Conservation (phyloP, 2,797 vertebrate genomes). For the Pangasius krempfi region DNA sequence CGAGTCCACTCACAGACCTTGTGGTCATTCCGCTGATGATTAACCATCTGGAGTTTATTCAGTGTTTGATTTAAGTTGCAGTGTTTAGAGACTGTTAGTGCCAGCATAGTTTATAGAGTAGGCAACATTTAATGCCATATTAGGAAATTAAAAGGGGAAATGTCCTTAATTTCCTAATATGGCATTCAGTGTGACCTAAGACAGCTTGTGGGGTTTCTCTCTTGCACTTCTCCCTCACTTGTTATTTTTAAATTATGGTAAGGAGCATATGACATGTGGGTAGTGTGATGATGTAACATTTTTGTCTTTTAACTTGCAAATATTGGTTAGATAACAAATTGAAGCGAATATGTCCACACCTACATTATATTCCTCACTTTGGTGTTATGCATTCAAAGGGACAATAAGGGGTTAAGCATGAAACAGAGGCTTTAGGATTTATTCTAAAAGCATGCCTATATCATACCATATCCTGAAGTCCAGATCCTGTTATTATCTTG, state of each 20-base stretch:
- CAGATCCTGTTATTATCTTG: constrained; percentile 5
- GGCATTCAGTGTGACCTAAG: constrained; percentile 16
- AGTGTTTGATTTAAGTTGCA: neutral
- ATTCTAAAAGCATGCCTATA: neutral
- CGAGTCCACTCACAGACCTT: neutral
- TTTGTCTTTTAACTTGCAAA: neutral
- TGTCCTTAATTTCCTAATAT: constrained; percentile 40
- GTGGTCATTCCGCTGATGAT: neutral
- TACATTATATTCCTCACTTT: neutral
- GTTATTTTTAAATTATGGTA: neutral
- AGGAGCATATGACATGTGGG: neutral
- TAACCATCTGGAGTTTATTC: constrained; percentile 4
- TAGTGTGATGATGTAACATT: no score
- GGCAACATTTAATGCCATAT: constrained; percentile 56
- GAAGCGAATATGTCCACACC: neutral
- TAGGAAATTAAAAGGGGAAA: constrained; percentile 53
- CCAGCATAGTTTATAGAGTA: constrained; percentile 25
- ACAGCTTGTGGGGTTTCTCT: neutral
- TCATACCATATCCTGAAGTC: neutral
- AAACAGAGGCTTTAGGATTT: neutral
- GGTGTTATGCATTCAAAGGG: neutral
- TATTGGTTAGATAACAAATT: neutral
- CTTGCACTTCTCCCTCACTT: neutral
- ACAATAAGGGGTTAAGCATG: neutral
- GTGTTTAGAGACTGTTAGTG: constrained; percentile 8